These are phyloP conservation scores for Leucophora obtusa DNA, from an alignment of 2,888 invertebrate genomes.

Conservation along the genomic window DNA sequence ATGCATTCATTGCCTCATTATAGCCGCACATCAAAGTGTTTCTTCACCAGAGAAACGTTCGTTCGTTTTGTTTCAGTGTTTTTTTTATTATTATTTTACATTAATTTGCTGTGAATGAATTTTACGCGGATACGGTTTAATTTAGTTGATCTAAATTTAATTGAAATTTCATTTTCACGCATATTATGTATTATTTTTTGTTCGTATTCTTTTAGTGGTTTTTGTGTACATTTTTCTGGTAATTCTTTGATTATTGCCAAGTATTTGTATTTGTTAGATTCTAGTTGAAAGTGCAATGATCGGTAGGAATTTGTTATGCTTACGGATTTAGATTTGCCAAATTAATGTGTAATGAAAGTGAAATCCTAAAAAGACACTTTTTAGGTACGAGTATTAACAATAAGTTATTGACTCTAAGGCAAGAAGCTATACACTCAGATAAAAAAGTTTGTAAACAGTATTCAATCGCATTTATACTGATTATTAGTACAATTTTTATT, in stretches of 20 bases:
- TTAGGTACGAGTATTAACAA: neutral
- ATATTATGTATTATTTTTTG: conserved; percentile 31
- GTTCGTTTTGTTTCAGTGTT: neutral
- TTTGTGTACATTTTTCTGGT: neutral
- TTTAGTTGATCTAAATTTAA: conserved; percentile 66
- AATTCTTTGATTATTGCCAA: conserved; percentile 55
- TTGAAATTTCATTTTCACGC: conserved; percentile 60
- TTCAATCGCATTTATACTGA: too few relatives aligned
- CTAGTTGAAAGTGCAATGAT: conserved; percentile 65
- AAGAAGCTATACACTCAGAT: too few relatives aligned
- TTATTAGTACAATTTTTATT: too few relatives aligned
- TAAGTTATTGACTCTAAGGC: conserved; percentile 28
- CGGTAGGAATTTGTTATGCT: conserved; percentile 48
- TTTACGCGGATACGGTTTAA: conserved; percentile 65
- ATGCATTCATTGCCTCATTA: conserved; percentile 65
- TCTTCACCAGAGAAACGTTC: neutral
- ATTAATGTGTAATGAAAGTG: conserved; percentile 35
- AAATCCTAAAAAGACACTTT: neutral
- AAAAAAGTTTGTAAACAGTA: too few relatives aligned
- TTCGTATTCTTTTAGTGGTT: conserved; percentile 1
- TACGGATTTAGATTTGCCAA: conserved; percentile 28
- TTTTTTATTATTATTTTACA: conserved; percentile 30
- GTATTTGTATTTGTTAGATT: conserved; percentile 56
- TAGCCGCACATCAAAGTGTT: conserved; percentile 58
- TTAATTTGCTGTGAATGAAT: conserved; percentile 65